These are phyloP conservation scores for Caenorhabditis sp. DNA, from an alignment of 2,888 invertebrate genomes.

Conservation along the genomic window DNA sequence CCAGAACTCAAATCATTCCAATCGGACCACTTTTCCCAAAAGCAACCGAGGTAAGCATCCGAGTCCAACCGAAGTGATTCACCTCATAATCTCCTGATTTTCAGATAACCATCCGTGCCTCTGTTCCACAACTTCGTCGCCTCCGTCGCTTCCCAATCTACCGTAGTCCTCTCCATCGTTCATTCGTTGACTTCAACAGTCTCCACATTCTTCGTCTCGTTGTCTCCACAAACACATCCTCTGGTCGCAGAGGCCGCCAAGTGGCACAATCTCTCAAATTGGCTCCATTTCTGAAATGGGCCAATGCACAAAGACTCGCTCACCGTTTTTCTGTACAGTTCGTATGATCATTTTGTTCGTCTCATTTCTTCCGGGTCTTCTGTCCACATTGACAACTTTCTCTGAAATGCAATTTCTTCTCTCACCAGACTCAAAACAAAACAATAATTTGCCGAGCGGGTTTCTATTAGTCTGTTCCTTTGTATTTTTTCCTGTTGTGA, in stretches of 20 bases:
- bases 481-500: constrained; percentile 19
- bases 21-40: constrained; percentile 68
- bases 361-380: neutral
- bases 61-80: neutral
- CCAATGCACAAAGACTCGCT: constrained; percentile 45
- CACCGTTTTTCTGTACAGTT: constrained; percentile 66
- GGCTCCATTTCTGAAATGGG: constrained; percentile 63
- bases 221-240: constrained; percentile 53
- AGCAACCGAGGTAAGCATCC: constrained; percentile 60
- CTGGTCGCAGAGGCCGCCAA: constrained; percentile 50
- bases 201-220: constrained; percentile 65
- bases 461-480: constrained; percentile 22
- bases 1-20: constrained; percentile 69
- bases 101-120: constrained; percentile 68
- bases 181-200: constrained; percentile 56
- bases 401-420: constrained; percentile 13
- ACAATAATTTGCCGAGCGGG: constrained; percentile 17
- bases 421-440: constrained; percentile 19
- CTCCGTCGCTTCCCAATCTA: constrained; percentile 70
- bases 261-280: constrained; percentile 61
- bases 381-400: constrained; percentile 26
- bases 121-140: constrained; percentile 68
- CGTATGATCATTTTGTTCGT: constrained; percentile 27
- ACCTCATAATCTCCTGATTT: neutral
- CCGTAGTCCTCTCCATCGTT: constrained; percentile 59